Conservation (phyloP, 2,888 invertebrate genomes). For the Nephrotoma appendiculata region DNA sequence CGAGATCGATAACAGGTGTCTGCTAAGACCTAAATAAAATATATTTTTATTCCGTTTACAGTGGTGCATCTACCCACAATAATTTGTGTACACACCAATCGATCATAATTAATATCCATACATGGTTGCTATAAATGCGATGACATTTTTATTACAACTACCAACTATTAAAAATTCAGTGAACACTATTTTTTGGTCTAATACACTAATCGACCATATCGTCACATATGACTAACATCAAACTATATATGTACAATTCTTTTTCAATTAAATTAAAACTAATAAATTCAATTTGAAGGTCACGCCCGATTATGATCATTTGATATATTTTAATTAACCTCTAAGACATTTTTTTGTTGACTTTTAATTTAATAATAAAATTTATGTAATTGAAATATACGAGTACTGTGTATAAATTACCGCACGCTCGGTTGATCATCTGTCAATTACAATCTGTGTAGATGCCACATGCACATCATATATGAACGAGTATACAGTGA, state of each 20-base stretch:
- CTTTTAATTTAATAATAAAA: neutral
- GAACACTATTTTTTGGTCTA: neutral
- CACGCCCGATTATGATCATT: neutral
- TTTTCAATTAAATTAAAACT: constrained; percentile 2
- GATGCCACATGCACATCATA: neutral
- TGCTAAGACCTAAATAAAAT: no score
- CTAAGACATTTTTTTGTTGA: neutral
- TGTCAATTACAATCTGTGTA: neutral
- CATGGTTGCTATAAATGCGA: neutral
- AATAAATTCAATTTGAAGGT: constrained; percentile 4
- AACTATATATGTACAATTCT: neutral
- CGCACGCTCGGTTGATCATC: neutral
- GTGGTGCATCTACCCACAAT: neutral
- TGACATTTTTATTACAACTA: neutral
- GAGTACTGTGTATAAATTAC: neutral
- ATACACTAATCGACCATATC: neutral
- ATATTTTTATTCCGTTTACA: no score
- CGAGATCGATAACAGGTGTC: no score
- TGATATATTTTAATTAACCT: neutral
- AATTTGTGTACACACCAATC: neutral
- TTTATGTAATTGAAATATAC: neutral
- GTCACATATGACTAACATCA: neutral
- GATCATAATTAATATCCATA: neutral
- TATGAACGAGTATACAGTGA: neutral
- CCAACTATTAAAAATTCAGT: neutral